Evolutionary conservation across 2,113 vertebrate genomes (phyloP), one percentile per base, ranked within the genome.

Genomic region (Redunca redunca): DNA sequence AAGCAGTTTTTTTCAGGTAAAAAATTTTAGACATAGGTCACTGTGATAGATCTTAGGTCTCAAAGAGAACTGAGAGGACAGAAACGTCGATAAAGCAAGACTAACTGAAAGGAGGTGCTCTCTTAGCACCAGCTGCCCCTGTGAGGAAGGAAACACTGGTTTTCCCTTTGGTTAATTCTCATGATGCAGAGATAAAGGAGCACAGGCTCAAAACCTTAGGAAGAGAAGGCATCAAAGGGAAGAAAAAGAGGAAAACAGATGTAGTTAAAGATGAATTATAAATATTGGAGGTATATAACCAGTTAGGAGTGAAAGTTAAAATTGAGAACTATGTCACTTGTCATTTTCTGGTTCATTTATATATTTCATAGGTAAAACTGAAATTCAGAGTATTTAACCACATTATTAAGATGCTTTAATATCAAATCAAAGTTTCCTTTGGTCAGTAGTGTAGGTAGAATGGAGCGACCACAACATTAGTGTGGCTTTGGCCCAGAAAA

Each of bases 341-440:
- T 19, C 7, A 92, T 80, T 86, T 94, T 67, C 53, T 83, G 21
- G 48, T 77, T 12, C 60, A 40, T 21, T 43, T 91, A 36, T 40
- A 2, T 94, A 93, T 89, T 85, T 91, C 87, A n/a, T 26, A 71
- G 95, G 40, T 84, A 71, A 89, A 58, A 62, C 3, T 52, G 83
- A 90, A 95, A 78, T 85, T 60, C 40, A 58, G 28, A 55, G 60
- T 90, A 82, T 86, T 64, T 77, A 15, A 89, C 46, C 28, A 77
- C 33, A 52, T 36, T 48, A 48, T 40, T 40, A 46, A 53, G 48
- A 83, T 89, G 40, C 17, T 57, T 92, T 82, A 58, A 90, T 88
- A 96, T 92, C n/a, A 92, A 90, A 96, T 82, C 13, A 84, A 40
- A 64, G 91, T 81, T 96, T 30, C 46, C 26, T 92, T 89, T 74